These are phyloP conservation scores for Lissocephala sabroskyi DNA, from an alignment of 2,888 invertebrate genomes.

Conservation along the genomic window DNA sequence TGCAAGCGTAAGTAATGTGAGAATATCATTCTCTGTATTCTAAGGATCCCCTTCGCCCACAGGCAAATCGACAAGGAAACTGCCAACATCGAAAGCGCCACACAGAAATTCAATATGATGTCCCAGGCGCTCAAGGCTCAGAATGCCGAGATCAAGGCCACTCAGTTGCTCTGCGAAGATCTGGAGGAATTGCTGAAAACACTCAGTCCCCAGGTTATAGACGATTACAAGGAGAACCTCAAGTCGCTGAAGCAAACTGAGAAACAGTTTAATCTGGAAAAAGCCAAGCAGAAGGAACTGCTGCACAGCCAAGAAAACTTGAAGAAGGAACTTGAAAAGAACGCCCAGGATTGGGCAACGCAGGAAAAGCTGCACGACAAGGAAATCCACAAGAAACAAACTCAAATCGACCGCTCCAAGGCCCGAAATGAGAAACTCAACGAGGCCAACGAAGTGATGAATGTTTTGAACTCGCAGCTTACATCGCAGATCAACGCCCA, in stretches of 20 bases:
- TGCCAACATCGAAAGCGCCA: conserved; percentile 24
- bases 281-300: too few species aligned
- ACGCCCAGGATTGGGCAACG: conserved; percentile 8
- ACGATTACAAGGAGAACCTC: conserved; percentile 27
- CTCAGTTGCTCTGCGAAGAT: conserved; percentile 21
- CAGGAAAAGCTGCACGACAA: conserved; percentile 12
- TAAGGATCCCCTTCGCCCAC: too few species aligned
- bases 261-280: not conserved
- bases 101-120: conserved; percentile 24
- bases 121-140: conserved; percentile 33
- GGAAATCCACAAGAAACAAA: conserved; percentile 8
- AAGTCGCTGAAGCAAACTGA: conserved; percentile 14
- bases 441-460: not conserved
- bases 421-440: not conserved
- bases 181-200: conserved; percentile 33
- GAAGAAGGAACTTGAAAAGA: conserved; percentile 24
- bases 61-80: conserved; percentile 25
- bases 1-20: conserved; percentile 30
- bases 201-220: conserved; percentile 28
- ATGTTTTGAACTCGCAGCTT: too few species aligned
- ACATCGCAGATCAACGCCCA: too few species aligned
- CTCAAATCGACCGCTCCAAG: conserved; percentile 6
- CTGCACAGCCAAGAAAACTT: conserved; percentile 9
- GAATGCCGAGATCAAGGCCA: conserved; percentile 24
- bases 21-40: too few species aligned